Conservation (phyloP, 2,113 vertebrate genomes). For the Globicephala melas region DNA sequence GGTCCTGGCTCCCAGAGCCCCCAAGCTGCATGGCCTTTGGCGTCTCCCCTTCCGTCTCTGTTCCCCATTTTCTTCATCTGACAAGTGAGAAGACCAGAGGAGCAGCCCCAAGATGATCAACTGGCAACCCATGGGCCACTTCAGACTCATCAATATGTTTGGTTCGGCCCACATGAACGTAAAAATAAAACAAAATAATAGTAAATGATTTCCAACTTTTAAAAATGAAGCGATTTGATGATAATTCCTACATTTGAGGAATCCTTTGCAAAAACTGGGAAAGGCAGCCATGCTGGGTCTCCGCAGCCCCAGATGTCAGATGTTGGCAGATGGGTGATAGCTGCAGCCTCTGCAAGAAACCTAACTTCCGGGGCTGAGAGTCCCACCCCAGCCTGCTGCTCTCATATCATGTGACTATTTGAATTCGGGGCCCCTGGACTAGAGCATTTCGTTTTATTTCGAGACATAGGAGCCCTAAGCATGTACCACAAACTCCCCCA, state of each 20-base stretch:
- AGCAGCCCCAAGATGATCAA: fast-evolving
- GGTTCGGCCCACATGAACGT: not conserved
- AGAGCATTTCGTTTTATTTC: not conserved
- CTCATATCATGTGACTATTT: not conserved
- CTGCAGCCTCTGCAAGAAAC: not conserved
- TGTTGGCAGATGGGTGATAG: not conserved
- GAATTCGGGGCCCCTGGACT: too few species aligned
- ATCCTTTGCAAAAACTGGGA: not conserved
- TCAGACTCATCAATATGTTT: not conserved
- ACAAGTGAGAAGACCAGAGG: not conserved
- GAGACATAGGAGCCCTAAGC: not conserved
- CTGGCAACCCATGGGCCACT: fast-evolving
- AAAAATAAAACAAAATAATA: not conserved
- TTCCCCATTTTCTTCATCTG: not conserved
- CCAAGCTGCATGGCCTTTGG: fast-evolving
- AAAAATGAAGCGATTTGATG: not conserved
- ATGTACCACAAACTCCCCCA: fast-evolving
- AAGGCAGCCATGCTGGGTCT: fast-evolving
- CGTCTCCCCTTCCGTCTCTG: fast-evolving
- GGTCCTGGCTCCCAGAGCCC: not conserved
- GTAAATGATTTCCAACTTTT: not conserved
- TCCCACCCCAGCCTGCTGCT: not conserved
- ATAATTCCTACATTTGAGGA: not conserved
- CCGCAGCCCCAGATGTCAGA: not conserved
- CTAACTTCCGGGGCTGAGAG: fast-evolving